These are phyloP conservation scores for Allacma fusca DNA, from an alignment of 2,888 invertebrate genomes.

Conservation along the genomic window DNA sequence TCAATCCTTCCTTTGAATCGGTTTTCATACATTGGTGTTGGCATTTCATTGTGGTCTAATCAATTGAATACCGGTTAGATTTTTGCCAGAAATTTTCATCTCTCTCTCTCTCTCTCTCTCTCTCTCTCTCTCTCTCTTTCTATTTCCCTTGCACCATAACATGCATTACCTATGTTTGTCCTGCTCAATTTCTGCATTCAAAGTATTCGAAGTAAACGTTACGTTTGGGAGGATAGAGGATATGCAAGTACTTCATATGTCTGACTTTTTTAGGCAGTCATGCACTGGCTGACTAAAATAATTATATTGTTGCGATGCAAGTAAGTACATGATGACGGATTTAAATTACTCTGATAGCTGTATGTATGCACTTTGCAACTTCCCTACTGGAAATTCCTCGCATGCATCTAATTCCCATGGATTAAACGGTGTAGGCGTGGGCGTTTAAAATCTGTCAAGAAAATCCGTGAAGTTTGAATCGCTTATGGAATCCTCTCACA, in stretches of 20 bases:
- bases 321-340: slow-evolving; percentile 12
- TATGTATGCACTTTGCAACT: slow-evolving; percentile 4
- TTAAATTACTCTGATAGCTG: background rate
- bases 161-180: too few relatives aligned
- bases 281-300: too few relatives aligned
- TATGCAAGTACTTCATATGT: too few relatives aligned
- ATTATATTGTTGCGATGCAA: too few relatives aligned
- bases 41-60: background rate
- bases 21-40: too few relatives aligned
- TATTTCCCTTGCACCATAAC: background rate
- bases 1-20: background rate
- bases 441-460: background rate
- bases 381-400: background rate
- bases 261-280: too few relatives aligned
- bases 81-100: background rate
- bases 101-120: too few relatives aligned
- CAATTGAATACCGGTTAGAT: background rate
- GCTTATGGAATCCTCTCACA: slow-evolving; percentile 12
- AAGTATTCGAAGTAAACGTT: too few relatives aligned
- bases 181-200: too few relatives aligned
- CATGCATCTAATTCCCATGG: background rate
- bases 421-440: background rate
- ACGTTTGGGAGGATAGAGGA: too few relatives aligned
- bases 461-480: slow-evolving; percentile 4
- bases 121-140: too few relatives aligned